Evolutionary conservation across 2,113 vertebrate genomes (phyloP).

Genomic region (Trachemys scripta): DNA sequence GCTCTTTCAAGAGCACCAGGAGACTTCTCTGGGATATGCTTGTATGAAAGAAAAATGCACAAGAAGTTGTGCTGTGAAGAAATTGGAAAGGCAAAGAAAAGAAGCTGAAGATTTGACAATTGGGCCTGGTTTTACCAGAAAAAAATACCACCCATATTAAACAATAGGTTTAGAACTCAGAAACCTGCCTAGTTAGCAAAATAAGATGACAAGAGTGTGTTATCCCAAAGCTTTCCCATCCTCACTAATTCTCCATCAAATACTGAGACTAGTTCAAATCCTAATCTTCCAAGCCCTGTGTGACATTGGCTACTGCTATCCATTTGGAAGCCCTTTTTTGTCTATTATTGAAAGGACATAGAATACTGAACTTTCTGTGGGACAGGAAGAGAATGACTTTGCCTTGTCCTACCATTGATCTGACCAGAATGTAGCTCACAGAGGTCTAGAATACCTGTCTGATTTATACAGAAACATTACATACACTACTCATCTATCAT

Average conservation of each 20-base stretch:
- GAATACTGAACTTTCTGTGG: neutral
- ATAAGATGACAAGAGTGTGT: neutral
- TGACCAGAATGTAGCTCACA: neutral
- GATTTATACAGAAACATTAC: neutral
- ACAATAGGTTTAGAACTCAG: neutral
- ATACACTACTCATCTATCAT: neutral
- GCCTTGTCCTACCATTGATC: neutral
- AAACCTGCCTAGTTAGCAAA: neutral
- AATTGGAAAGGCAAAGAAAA: neutral
- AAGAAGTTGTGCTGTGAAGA: neutral
- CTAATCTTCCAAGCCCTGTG: neutral
- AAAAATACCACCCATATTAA: neutral
- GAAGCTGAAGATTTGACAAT: neutral
- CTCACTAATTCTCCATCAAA: neutral
- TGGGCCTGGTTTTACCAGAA: neutral
- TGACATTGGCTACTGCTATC: neutral
- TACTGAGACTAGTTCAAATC: neutral
- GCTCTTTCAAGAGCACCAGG: neutral
- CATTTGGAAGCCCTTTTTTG: neutral
- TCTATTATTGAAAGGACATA: neutral
- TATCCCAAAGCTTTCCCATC: neutral
- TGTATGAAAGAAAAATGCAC: neutral
- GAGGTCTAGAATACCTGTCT: fast-evolving
- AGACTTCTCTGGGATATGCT: neutral
- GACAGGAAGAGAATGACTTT: neutral